Conservation (phyloP, 2,888 invertebrate genomes). For the Ceraclea dissimilis region DNA sequence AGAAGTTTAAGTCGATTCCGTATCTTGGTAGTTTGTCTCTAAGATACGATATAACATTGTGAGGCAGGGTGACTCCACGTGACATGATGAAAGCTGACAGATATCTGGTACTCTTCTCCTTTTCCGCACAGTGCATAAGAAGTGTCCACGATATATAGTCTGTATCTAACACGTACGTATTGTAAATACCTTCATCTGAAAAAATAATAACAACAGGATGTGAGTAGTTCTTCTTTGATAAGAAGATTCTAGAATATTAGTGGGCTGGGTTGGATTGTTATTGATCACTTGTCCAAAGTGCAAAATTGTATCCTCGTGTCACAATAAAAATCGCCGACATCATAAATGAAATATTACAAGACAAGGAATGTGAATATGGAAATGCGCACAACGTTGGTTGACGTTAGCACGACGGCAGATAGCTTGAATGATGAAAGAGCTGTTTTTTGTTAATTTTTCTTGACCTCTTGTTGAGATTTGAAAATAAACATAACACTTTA, state of each 20-base stretch:
- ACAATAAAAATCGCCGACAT: too few species aligned
- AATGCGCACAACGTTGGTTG: too few species aligned
- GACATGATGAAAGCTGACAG: constrained; percentile 78
- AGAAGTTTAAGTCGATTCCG: constrained; percentile 77
- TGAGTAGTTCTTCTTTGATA: background rate
- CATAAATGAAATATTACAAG: too few species aligned
- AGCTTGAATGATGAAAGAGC: too few species aligned
- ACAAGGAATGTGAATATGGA: too few species aligned
- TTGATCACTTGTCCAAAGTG: background rate
- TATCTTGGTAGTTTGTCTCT: constrained; percentile 71
- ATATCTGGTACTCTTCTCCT: constrained; percentile 68
- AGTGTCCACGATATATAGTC: constrained; percentile 79
- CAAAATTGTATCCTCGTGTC: too few species aligned
- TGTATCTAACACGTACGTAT: constrained; percentile 78
- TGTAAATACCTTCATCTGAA: constrained; percentile 80
- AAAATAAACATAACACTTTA: too few species aligned
- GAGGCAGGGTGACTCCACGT: constrained; percentile 46
- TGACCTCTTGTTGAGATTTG: too few species aligned
- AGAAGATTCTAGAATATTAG: too few species aligned
- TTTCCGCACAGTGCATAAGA: constrained; percentile 80
- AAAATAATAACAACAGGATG: constrained; percentile 26
- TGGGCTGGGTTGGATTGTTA: background rate
- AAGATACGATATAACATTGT: constrained; percentile 68
- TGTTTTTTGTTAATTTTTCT: too few species aligned
- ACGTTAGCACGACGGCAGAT: too few species aligned